Evolutionary conservation across 2,113 vertebrate species (phyloP), one percentile per base, ranked within the genome.

Genomic region (Mormyrus lacerda): DNA sequence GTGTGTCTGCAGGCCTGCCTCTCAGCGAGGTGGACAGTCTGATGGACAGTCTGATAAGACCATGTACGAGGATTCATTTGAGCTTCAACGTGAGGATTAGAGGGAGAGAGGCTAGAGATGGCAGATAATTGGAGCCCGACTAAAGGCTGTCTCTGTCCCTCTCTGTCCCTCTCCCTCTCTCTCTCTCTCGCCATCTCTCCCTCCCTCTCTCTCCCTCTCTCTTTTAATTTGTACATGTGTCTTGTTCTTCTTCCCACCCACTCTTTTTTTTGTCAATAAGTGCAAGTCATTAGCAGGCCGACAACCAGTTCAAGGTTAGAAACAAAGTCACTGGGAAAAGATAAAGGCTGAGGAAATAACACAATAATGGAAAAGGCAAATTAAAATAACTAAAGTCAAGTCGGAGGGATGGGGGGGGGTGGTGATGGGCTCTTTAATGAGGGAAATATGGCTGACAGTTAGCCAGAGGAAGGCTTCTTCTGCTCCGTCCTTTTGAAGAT

Each of bases 281-380:
- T 96, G 94, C 94, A 96, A 95, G 95, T 96, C 96, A 96, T 97
- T 97, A 96, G 93, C 93, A 86, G 79, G 92, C 91, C 90, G 93
- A 93, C 92, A 94, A 92, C 88, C 87, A 92, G 96, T 97, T 96
- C 96, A 96, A 97, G 95, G 95, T 96, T 95, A 97, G 95, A 96
- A 93, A 95, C 94, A 96, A 96, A 97, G 96, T 97, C 95, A 4
- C 91, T 31, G 88, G 94, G 93, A 92, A 92, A 94, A 94, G 93
- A 92, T 93, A 93, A 95, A 94, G 95, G 90, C 92, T 90, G 82
- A 89, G 92, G 91, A 94, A 95, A 96, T 95, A 93, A 95, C 93
- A 95, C 92, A 94, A 95, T 95, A 95, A 96, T 96, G 90, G 92
- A 93, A 93, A 92, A 92, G 89, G 90, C 90, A 92, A 93, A 93